Base-by-base conservation (phyloP, 2,888 invertebrate genomes). In the Scelioninae gen. 1 region DNA sequence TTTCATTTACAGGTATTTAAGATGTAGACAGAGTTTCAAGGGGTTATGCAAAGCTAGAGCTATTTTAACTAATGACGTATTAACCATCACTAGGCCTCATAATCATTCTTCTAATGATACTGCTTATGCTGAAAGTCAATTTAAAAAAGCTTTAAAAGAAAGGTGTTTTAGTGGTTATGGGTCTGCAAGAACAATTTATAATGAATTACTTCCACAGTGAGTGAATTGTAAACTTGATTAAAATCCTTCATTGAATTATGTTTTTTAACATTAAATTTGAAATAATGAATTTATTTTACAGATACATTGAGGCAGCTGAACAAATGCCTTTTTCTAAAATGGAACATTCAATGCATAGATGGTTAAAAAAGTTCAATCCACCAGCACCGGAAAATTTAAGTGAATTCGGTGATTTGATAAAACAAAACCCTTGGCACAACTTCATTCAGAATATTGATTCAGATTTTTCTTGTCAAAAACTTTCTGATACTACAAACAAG, bases 111-210 rank as follows among this genome's bases (percentile, higher is more conserved):
- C 63, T 4, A 63, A 63, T 49, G 63, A 63, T 34, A 49, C 63
- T 6, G 34, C 49, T 47, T 63, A 49, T 49, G 49, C 34, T 16
- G 65, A 65, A 65, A 65, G 51, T 11, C 13, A 51, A n/a, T 65
- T 65, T n/a, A 51, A 51, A 38, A 65, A 51, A 51, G 65, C 65
- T 4, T 51, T 65, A n/a, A 65, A 51, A 38, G 65, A 65, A 65
- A 65, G 38, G 38, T 65, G 65, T 23, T 23, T 65, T 2, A 49
- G 5, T 51, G 51, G 65, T 38, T 15, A 32, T 49, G 65, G 65
- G 23, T 51, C 65, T 11, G 65, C 65, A 38, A 49, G 65, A 38
- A 16, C 11, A 7, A 65, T 65, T 38, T 65, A 65, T n/a, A 65
- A 65, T 23, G 34, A 49, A 51, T 38, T 65, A 38, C 43, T 65